Evolutionary conservation across 1,140 invertebrate genomes (phyloP).

Genomic region (Sarcophaga bullata): DNA sequence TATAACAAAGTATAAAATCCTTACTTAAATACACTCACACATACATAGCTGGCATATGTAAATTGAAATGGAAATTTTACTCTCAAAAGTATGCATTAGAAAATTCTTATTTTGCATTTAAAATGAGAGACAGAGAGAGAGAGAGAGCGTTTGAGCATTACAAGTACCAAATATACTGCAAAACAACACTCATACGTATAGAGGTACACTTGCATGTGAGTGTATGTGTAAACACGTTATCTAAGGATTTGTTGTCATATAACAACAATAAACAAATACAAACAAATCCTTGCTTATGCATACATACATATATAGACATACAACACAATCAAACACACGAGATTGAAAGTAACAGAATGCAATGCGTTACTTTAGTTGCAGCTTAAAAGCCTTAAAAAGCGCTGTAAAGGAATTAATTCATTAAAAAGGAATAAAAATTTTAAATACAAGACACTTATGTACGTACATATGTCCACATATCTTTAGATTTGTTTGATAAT

Average conservation of each 20-base stretch:
- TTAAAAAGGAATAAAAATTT: too few species aligned
- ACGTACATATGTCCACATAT: too few species aligned
- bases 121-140: too few species aligned
- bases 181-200: background rate
- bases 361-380: too few species aligned
- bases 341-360: too few species aligned
- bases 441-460: too few species aligned
- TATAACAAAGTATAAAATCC: background rate
- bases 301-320: too few species aligned
- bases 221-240: background rate
- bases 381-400: too few species aligned
- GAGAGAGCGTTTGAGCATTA: background rate
- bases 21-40: background rate
- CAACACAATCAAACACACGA: too few species aligned
- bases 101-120: conserved; percentile 19
- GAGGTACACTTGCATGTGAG: too few species aligned
- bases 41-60: background rate
- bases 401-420: too few species aligned
- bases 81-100: conserved; percentile 10
- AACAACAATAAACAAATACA: conserved; percentile 6
- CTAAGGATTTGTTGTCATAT: background rate
- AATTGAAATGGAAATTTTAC: background rate
- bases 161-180: background rate
- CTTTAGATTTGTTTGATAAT: too few species aligned
- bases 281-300: background rate